Conservation (phyloP, 2,888 invertebrate species). For the Lithophane semibrunnea region DNA sequence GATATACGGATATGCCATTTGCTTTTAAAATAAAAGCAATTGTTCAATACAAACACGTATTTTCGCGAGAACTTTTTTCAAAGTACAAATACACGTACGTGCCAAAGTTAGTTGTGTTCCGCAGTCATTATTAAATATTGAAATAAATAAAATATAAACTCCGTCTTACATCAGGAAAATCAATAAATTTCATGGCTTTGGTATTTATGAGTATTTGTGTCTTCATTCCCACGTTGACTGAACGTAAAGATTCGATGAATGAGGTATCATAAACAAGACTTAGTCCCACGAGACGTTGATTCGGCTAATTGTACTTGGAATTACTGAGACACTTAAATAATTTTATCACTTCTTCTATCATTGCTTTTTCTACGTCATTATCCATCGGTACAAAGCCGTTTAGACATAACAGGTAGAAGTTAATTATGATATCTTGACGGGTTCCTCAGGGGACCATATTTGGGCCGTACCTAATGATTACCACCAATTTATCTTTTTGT, state of each 20-base stretch:
- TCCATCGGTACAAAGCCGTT: constrained; percentile 5
- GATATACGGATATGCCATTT: constrained; percentile 27
- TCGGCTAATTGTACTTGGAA: constrained; percentile 45
- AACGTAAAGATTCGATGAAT: constrained; percentile 55
- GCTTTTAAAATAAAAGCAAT: constrained; percentile 7
- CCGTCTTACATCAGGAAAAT: constrained; percentile 47
- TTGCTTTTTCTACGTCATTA: constrained; percentile 18
- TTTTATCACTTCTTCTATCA: constrained; percentile 35
- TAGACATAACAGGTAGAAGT: constrained; percentile 9
- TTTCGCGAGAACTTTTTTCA: constrained; percentile 35
- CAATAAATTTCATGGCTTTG: constrained; percentile 54
- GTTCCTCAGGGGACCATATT: constrained; percentile 34
- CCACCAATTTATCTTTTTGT: constrained; percentile 18
- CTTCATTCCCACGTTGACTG: constrained; percentile 54
- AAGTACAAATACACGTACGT: constrained; percentile 27
- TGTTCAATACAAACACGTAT: constrained; percentile 38
- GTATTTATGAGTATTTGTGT: constrained; percentile 50
- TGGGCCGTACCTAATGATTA: constrained; percentile 17
- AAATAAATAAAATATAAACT: constrained; percentile 48
- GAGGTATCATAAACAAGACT: constrained; percentile 39
- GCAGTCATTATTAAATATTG: constrained; percentile 48
- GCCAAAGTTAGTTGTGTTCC: constrained; percentile 44
- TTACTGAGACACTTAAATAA: constrained; percentile 32
- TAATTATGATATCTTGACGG: constrained; percentile 11
- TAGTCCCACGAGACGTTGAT: constrained; percentile 51